Base-by-base conservation (phyloP, 1,140 invertebrate species). In the Drosophila parvula region DNA sequence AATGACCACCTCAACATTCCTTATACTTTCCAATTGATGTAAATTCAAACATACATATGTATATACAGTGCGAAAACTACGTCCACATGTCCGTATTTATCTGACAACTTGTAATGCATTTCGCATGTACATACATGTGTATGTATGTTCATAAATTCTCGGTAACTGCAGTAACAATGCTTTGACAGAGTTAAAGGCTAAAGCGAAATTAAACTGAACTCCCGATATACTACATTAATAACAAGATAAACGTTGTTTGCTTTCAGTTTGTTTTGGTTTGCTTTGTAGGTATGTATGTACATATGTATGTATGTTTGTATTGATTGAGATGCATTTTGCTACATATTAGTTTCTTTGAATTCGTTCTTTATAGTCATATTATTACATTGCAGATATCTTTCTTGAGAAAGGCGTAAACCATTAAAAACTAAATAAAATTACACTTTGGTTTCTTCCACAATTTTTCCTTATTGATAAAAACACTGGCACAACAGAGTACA, bases 381-480 rank as follows among this genome's bases (percentile, higher is more conserved):
- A 22, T n/a, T 16, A 1, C 7, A 41, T 22, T 16, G 6, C 12
- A 14, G 1, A 8, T n/a, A 22, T 64, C 1, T 16, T 41, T 4
- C 8, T 5, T 9, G 10, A 12, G 14, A 28, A 43, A 8, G 10
- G 2, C n/a, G 9, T 14, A 9, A 55, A 12, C 10, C 1, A 60
- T 12, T 34, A 14, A 4, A 7, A 27, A 14, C 22, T 7, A 67
- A 28, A 64, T 22, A 8, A 11, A 27, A 18, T 51, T 44, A 22
- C 45, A 38, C 34, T 18, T 16, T 6, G n/a, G 7, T 44, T 22
- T 44, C 10, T 4, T 27, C 14, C 22, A 14, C n/a, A 30, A 43
- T 10, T 53, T 41, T 36, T 12, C 10, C 11, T 53, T 45, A 22
- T 67, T 69, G 61, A 69, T 65, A 67, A 67, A 69, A 69, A 67